Evolutionary conservation across 2,797 vertebrate genomes (phyloP).

Genomic region (Pangasius djambal): DNA sequence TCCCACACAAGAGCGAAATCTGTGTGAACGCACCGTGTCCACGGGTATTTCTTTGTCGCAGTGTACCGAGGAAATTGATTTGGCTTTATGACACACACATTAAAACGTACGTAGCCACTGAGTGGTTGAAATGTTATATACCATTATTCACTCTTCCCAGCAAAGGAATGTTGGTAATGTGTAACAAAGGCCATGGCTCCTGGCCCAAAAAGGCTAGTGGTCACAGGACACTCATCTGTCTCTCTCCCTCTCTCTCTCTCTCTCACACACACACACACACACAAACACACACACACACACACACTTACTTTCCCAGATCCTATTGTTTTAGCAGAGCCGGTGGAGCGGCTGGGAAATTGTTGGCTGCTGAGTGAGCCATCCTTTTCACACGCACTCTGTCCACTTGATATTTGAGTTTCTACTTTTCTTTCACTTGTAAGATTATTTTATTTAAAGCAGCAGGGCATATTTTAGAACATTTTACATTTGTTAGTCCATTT

Average conservation of each 20-base stretch:
- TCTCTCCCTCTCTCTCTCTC: neutral
- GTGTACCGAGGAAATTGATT: slow-evolving; percentile 18
- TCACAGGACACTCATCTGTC: slow-evolving; percentile 49
- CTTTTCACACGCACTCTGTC: slow-evolving; percentile 46
- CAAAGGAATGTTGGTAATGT: slow-evolving; percentile 68
- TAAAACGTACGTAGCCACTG: slow-evolving; percentile 24
- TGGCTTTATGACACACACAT: slow-evolving; percentile 31
- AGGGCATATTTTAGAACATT: neutral
- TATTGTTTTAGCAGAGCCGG: slow-evolving; percentile 52
- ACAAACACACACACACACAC: slow-evolving; percentile 11
- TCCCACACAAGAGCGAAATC: neutral
- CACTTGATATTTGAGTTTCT: slow-evolving; percentile 22
- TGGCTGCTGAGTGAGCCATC: slow-evolving; percentile 42
- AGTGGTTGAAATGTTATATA: slow-evolving; percentile 36
- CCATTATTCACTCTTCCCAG: neutral
- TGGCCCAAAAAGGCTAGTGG: slow-evolving; percentile 59
- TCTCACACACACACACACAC: slow-evolving; percentile 4
- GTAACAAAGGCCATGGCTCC: slow-evolving; percentile 62
- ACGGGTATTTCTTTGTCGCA: slow-evolving; percentile 10
- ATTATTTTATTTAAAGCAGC: neutral
- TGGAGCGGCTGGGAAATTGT: slow-evolving; percentile 35
- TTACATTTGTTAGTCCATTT: neutral
- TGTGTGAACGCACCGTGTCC: neutral
- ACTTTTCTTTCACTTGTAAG: slow-evolving; percentile 3
- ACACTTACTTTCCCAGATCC: slow-evolving; percentile 21